A percentile compares a stretch with the other conserved stretches of the same genome.
These are phyloP conservation scores for Thunnus maccoyii DNA, from an alignment of 2,113 vertebrate genomes.

Conservation along the genomic window DNA sequence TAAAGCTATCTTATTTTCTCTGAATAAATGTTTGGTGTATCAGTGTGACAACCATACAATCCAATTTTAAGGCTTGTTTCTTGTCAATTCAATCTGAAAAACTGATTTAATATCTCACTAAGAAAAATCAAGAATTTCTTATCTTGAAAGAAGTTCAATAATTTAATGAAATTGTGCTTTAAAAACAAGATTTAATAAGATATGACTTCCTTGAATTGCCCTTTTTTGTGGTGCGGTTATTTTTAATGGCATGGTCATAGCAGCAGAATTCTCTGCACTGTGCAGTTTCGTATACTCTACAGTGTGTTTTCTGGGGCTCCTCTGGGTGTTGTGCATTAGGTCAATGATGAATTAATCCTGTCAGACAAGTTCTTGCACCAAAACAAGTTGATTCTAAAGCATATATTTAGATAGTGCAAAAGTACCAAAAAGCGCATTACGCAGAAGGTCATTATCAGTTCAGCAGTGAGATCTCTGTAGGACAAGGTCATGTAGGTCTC, in stretches of 20 bases:
- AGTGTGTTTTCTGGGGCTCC: neutral
- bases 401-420: conserved; percentile 32
- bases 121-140: too few species aligned
- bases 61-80: neutral
- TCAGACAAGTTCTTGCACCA: conserved; percentile 16
- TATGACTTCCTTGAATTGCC: too few species aligned
- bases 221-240: too few species aligned
- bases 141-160: too few species aligned
- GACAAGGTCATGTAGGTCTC: conserved; percentile 46
- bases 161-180: too few species aligned
- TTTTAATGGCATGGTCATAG: neutral
- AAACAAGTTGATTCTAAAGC: conserved; percentile 43
- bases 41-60: neutral
- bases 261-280: neutral
- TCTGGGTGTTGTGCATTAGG: neutral
- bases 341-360: conserved; percentile 7
- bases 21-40: too few species aligned
- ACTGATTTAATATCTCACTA: neutral
- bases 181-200: too few species aligned
- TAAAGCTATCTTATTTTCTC: too few species aligned
- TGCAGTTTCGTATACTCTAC: neutral
- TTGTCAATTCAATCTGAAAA: neutral
- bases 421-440: neutral
- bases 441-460: conserved; percentile 45
- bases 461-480: conserved; percentile 25